Evolutionary conservation across 2,113 vertebrate genomes (phyloP), one percentile per base, ranked within the genome.

Genomic region (Jacana jacana): DNA sequence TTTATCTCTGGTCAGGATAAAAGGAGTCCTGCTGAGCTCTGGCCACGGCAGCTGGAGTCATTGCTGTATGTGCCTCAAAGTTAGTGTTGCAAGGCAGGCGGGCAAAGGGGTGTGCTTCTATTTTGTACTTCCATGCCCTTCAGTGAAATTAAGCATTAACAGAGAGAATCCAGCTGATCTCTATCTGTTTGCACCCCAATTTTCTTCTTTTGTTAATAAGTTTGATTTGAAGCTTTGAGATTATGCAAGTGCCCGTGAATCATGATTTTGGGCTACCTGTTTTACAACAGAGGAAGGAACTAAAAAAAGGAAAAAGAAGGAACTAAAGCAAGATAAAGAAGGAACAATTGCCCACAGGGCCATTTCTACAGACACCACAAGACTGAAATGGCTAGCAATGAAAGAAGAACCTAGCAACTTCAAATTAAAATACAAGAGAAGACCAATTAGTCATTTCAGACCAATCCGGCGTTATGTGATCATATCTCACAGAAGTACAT

Each of bases 341-440:
- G 81, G 81, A 60, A 65, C 48, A 60, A 4, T 11, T 58, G 66
- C 57, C 93, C 91, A 64, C 57, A 31, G 49, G 42, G 64, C 52
- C 35, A 57, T 91, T 91, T 86, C 82, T 58, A 57, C 86, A 96
- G 86, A 93, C 75, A 85, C 93, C 93, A 94, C 92, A 94, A 88
- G 79, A 25, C 27, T 92, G 78, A 93, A 88, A 70, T 86, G 75
- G 91, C 80, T 27, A 80, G 64, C 44, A 57, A 85, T 42, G 75
- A 93, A 94, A 93, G 81, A 78, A 89, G 92, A 95, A 92, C 88
- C 78, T 76, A 72, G 72, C 76, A 81, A 65, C 48, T 44, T 68
- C 42, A 86, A 86, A 94, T 44, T 68, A 48, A 86, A 89, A 96
- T 15, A 77, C 22, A 84, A 70, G 15, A 39, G 19, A 88, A 82